These are phyloP conservation scores for Leptopilina clavipes DNA, from an alignment of 1,140 invertebrate genomes.

Conservation along the genomic window DNA sequence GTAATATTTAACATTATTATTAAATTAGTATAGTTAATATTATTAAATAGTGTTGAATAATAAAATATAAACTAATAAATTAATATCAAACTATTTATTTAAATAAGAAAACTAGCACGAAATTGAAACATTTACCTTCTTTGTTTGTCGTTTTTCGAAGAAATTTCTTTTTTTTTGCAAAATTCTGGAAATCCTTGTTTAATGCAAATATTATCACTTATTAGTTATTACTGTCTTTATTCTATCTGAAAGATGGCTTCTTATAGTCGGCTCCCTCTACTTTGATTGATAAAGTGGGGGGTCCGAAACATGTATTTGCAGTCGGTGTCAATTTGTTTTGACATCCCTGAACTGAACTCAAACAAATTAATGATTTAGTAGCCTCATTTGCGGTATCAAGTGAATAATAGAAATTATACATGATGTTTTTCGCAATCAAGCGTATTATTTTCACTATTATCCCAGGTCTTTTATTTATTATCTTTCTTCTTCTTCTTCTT, in stretches of 20 bases:
- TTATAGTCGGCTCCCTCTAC: constrained; percentile 4
- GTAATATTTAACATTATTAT: background rate
- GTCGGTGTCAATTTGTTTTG: background rate
- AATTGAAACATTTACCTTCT: background rate
- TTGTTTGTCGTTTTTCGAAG: no score
- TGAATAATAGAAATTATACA: background rate
- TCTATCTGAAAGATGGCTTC: background rate
- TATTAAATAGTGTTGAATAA: no score
- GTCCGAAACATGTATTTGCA: background rate
- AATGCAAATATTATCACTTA: constrained; percentile 1
- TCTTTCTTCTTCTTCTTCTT: background rate
- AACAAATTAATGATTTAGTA: constrained; percentile 1
- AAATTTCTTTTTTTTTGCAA: no score
- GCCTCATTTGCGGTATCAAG: background rate
- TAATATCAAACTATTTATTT: no score
- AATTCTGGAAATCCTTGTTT: background rate
- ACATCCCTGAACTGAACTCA: background rate
- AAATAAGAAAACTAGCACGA: no score
- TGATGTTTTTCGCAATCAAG: background rate
- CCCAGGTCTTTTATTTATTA: no score
- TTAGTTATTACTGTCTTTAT: constrained; percentile 1
- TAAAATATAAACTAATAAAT: no score
- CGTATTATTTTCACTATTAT: no score
- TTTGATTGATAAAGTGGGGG: constrained; percentile 2
- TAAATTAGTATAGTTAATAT: background rate